These are phyloP conservation scores for Acronicta psi DNA, from an alignment of 2,888 invertebrate species.

Conservation along the genomic window DNA sequence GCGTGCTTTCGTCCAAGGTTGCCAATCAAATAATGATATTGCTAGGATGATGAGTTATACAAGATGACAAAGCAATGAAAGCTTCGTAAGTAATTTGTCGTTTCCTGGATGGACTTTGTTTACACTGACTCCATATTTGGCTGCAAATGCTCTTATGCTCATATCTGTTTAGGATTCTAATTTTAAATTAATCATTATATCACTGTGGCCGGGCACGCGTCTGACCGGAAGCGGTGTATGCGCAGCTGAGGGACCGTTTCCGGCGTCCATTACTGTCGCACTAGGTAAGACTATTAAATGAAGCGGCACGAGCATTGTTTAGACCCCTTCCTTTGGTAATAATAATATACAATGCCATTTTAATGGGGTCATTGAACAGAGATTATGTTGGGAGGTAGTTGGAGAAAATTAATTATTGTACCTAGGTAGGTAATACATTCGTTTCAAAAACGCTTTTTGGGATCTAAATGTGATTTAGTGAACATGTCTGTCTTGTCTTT, in stretches of 20 bases:
- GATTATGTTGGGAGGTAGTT: slow-evolving; percentile 44
- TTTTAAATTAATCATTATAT: slow-evolving; percentile 73
- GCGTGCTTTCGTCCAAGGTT: no score
- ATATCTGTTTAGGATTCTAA: slow-evolving; percentile 62
- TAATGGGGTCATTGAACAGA: slow-evolving; percentile 75
- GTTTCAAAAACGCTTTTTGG: background rate
- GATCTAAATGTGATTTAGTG: no score
- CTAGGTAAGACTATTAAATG: slow-evolving; percentile 77
- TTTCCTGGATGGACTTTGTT: slow-evolving; percentile 34
- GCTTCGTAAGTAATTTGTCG: slow-evolving; percentile 17
- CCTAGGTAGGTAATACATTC: no score
- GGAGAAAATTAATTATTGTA: slow-evolving; percentile 10
- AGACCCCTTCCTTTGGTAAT: slow-evolving; percentile 70
- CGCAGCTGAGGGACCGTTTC: slow-evolving; percentile 76
- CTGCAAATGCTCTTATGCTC: slow-evolving; percentile 41
- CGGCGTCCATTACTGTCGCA: slow-evolving; percentile 75
- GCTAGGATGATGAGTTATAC: background rate
- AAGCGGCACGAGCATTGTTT: slow-evolving; percentile 81
- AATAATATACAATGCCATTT: slow-evolving; percentile 57
- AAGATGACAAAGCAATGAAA: slow-evolving; percentile 7
- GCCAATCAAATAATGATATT: background rate
- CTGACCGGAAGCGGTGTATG: slow-evolving; percentile 81
- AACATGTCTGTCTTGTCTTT: no score
- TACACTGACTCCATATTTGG: slow-evolving; percentile 31
- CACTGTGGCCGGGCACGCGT: slow-evolving; percentile 73